Conservation (phyloP, 2,113 vertebrate genomes). For the Scytalopus superciliaris region DNA sequence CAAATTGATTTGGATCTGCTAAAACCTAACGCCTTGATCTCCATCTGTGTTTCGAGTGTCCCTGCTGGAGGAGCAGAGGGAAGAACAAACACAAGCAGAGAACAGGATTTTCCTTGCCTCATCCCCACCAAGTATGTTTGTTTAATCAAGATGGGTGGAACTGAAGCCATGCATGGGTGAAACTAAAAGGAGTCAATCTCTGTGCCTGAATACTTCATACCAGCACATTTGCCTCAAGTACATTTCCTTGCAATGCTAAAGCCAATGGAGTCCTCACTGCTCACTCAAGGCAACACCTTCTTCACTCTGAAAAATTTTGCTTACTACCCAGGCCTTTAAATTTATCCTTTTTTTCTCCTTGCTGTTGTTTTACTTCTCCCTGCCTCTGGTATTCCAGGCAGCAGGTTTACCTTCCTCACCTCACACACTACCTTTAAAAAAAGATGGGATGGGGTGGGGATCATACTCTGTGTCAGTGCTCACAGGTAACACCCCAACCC, state of each 20-base stretch:
- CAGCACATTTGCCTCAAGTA: slow-evolving; percentile 21
- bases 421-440: neutral
- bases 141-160: slow-evolving; percentile 60
- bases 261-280: neutral
- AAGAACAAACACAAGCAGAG: slow-evolving; percentile 18
- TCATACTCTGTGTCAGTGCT: neutral
- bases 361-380: neutral
- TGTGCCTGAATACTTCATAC: neutral
- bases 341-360: neutral
- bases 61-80: slow-evolving; percentile 52
- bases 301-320: neutral
- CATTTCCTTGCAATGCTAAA: neutral
- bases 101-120: slow-evolving; percentile 65
- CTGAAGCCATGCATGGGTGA: slow-evolving; percentile 44
- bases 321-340: neutral
- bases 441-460: neutral
- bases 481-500: neutral
- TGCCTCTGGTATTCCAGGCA: neutral
- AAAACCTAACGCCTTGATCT: slow-evolving; percentile 26
- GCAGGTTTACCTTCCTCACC: neutral
- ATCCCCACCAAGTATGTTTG: slow-evolving; percentile 26
- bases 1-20: slow-evolving; percentile 49
- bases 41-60: slow-evolving; percentile 49
- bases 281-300: neutral
- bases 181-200: slow-evolving; percentile 31